Percentiles rank a stretch among this genome's conserved stretches.
Conservation (phyloP, 1,140 invertebrate genomes). For the Samia ricini region DNA sequence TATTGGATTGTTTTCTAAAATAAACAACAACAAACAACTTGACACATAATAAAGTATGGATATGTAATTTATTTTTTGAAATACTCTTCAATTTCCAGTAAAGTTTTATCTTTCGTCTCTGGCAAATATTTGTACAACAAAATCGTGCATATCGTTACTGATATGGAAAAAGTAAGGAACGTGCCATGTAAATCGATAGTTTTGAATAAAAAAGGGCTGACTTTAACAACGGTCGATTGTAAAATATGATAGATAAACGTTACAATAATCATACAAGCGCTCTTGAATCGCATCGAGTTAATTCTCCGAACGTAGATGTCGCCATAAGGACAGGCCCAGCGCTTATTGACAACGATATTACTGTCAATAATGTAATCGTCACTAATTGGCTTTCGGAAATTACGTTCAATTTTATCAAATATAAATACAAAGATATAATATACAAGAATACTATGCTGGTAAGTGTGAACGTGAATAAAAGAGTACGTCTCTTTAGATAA, state of each 20-base stretch:
- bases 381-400: conserved; percentile 26
- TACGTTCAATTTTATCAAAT: conserved; percentile 23
- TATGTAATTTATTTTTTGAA: conserved; percentile 1
- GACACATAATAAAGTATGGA: not conserved
- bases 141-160: conserved; percentile 4
- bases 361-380: conserved; percentile 21
- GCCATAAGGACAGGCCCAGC: conserved; percentile 25
- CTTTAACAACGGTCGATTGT: conserved; percentile 18
- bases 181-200: conserved; percentile 18
- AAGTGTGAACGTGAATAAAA: conserved; percentile 18
- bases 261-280: conserved; percentile 7
- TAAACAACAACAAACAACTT: not conserved
- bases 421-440: conserved; percentile 33
- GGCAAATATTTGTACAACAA: conserved; percentile 27
- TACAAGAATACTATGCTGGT: conserved; percentile 27
- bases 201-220: conserved; percentile 24
- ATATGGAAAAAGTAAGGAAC: conserved; percentile 25
- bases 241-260: conserved; percentile 5
- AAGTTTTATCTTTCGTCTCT: conserved; percentile 30
- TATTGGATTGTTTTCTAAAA: not conserved
- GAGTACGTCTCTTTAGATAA: conserved; percentile 23
- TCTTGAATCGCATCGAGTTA: conserved; percentile 21
- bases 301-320: conserved; percentile 17
- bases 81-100: conserved; percentile 27
- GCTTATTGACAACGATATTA: conserved; percentile 25